Conservation (phyloP, 1,140 invertebrate genomes). For the Pseudobourletiella spinata region DNA sequence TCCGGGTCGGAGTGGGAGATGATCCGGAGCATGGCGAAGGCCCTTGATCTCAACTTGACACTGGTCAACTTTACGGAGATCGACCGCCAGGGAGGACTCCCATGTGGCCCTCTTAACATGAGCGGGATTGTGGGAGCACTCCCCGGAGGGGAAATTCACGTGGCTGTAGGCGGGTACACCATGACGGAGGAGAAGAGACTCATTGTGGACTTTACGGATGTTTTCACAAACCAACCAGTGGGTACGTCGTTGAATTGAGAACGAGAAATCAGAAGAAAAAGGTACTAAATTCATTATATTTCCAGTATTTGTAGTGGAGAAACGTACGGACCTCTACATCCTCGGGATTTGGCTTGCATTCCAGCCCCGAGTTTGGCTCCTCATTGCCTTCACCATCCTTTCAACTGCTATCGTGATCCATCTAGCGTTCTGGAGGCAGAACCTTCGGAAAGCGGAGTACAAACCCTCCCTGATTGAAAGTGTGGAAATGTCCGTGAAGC, state of each 20-base stretch:
- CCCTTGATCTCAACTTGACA: slow-evolving; percentile 16
- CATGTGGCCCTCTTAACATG: slow-evolving; percentile 5
- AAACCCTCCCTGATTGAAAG: slow-evolving; percentile 2
- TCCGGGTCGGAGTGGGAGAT: slow-evolving; percentile 28
- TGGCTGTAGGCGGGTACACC: slow-evolving; percentile 20
- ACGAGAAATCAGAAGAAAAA: no score
- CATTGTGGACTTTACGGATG: slow-evolving; percentile 17
- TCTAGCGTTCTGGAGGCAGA: neutral
- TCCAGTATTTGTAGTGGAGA: slow-evolving; percentile 24
- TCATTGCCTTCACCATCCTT: slow-evolving; percentile 8
- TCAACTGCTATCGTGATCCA: slow-evolving; percentile 2
- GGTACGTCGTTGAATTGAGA: no score
- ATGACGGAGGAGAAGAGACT: slow-evolving; percentile 5
- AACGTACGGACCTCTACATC: slow-evolving; percentile 20
- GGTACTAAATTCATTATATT: neutral
- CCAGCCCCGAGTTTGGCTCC: slow-evolving; percentile 23
- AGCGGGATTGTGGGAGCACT: slow-evolving; percentile 16
- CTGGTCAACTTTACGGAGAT: slow-evolving; percentile 9
- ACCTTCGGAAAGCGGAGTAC: neutral
- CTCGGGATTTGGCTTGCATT: slow-evolving; percentile 32
- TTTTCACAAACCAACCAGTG: slow-evolving; percentile 24
- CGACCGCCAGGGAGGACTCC: neutral
- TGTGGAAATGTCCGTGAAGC: slow-evolving; percentile 23
- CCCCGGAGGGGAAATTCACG: slow-evolving; percentile 10
- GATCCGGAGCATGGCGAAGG: slow-evolving; percentile 10